phyloP scores from a whole-genome alignment of 23 tunicate genomes.

The Trididemnum nubilum region DNA sequence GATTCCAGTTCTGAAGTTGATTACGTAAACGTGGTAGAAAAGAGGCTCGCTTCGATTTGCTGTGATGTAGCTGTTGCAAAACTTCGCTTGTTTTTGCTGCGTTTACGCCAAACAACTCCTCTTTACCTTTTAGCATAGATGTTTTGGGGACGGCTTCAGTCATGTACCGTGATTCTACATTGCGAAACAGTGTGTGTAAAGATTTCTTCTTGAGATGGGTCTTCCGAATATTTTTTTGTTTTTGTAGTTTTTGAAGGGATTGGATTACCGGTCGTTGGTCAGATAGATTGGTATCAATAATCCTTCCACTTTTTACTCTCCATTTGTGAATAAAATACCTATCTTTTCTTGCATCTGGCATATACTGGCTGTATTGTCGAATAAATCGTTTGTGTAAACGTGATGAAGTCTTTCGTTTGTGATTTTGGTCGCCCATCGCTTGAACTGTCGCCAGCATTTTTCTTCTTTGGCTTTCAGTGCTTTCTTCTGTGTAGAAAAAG shows the following conservation, averaged over 20 bases:
- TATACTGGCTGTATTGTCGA: constrained; percentile 12
- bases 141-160: neutral
- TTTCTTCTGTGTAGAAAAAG: neutral
- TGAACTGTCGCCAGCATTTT: constrained; percentile 26
- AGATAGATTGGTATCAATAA: constrained; percentile 6
- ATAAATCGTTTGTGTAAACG: neutral
- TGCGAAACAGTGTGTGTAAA: neutral
- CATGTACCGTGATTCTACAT: constrained; percentile 9
- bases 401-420: neutral
- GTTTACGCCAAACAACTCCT: constrained; percentile 5
- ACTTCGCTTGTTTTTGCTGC: neutral
- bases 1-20: neutral
- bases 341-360: constrained; percentile 57
- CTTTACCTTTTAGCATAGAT: constrained; percentile 1
- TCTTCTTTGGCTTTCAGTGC: neutral
- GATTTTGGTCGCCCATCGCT: constrained; percentile 18
- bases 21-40: constrained; percentile 19
- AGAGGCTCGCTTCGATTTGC: no score
- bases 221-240: neutral
- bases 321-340: constrained; percentile 69
- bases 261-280: neutral
- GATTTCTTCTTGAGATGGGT: neutral
- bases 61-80: neutral
- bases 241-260: neutral
- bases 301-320: constrained; percentile 62